Evolutionary conservation across 2,797 vertebrate genomes (phyloP).

Genomic region (Gallirallus australis): DNA sequence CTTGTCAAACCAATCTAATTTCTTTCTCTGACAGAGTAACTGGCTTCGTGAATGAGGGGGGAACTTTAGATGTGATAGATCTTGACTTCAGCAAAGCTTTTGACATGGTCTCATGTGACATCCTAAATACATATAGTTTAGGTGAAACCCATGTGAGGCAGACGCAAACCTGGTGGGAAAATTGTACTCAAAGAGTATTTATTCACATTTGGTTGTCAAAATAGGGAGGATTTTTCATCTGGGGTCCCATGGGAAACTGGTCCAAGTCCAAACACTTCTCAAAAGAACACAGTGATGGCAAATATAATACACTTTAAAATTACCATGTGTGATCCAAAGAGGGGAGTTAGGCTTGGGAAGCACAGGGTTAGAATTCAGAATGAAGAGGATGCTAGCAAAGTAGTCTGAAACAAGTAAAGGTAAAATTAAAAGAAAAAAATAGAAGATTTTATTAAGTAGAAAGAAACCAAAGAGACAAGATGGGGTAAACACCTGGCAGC

Average conservation of each 20-base stretch:
- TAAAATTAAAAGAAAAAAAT: not conserved
- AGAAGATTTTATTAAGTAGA: too few relatives aligned
- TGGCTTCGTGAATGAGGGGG: not conserved
- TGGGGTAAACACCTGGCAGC: accelerated
- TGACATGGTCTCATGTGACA: not conserved
- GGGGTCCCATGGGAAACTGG: not conserved
- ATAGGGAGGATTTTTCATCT: not conserved
- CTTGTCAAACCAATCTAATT: not conserved
- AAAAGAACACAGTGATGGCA: not conserved
- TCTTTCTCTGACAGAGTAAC: not conserved
- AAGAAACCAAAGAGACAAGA: not conserved
- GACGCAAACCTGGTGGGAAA: not conserved
- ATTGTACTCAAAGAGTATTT: not conserved
- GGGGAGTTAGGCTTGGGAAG: not conserved
- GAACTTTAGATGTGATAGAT: not conserved
- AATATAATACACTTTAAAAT: not conserved
- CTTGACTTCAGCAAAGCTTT: not conserved
- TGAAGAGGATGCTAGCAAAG: not conserved
- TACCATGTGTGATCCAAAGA: not conserved
- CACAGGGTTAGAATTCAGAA: not conserved
- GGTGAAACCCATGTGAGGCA: not conserved
- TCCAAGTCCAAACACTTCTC: not conserved
- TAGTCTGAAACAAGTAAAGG: not conserved
- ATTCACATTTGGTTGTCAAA: not conserved
- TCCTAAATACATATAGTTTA: not conserved